phyloP scores from a whole-genome alignment of 2,888 invertebrate species.

The Scaptomyza polygonia region DNA sequence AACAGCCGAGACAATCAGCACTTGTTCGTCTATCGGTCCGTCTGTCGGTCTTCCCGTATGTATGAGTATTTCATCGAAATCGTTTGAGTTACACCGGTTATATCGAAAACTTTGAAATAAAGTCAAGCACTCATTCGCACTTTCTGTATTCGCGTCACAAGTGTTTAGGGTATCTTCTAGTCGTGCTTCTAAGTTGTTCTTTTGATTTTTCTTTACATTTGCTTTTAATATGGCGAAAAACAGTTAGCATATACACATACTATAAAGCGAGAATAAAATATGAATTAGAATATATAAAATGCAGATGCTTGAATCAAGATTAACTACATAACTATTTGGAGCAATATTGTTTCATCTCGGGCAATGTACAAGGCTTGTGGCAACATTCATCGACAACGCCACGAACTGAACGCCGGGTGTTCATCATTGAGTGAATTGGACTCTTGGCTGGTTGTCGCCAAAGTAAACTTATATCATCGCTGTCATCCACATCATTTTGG shows the following conservation, averaged over 20 bases:
- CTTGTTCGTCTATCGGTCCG: too few relatives aligned
- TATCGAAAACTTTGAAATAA: too few relatives aligned
- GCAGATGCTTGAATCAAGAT: neutral
- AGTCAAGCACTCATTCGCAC: too few relatives aligned
- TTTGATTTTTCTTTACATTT: neutral
- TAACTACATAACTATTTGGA: neutral
- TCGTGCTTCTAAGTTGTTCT: too few relatives aligned
- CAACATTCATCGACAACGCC: conserved; percentile 62
- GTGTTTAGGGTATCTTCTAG: too few relatives aligned
- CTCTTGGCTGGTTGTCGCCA: neutral
- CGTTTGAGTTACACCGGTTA: too few relatives aligned
- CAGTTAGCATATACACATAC: neutral
- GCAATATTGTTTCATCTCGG: conserved; percentile 24
- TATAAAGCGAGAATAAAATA: neutral
- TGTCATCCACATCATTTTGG: neutral
- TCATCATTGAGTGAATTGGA: conserved; percentile 29
- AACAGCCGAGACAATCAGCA: too few relatives aligned
- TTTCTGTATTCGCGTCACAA: too few relatives aligned
- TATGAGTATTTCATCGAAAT: too few relatives aligned
- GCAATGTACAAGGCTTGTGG: conserved; percentile 29
- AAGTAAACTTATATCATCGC: neutral
- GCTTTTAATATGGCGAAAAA: conserved; percentile 12
- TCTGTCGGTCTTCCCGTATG: too few relatives aligned
- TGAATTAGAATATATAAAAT: neutral
- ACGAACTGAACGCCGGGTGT: conserved; percentile 41